These are phyloP conservation scores for Drosophila pachea DNA, from an alignment of 1,140 invertebrate genomes.

Conservation along the genomic window DNA sequence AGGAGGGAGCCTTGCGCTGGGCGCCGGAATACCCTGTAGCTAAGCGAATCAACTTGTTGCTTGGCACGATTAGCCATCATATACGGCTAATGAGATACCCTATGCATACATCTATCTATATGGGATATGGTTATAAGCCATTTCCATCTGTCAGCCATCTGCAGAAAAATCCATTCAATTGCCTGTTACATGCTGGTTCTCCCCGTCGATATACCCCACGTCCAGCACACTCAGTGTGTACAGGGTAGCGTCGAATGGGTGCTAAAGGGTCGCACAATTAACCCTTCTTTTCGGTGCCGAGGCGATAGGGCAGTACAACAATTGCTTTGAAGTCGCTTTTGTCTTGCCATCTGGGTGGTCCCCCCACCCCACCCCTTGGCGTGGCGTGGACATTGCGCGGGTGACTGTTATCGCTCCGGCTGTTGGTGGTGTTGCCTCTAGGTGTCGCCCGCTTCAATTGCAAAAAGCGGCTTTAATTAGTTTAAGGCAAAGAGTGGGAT, in stretches of 20 bases:
- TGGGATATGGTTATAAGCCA: too few species aligned
- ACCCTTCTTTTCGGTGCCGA: slow-evolving; percentile 46
- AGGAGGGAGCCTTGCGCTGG: too few species aligned
- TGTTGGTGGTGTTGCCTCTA: slow-evolving; percentile 10
- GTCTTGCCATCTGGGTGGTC: slow-evolving; percentile 1
- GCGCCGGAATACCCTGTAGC: too few species aligned
- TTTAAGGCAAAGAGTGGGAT: slow-evolving; percentile 51
- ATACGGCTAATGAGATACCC: neutral
- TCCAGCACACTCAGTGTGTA: neutral
- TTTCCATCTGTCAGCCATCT: too few species aligned
- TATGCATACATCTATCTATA: neutral
- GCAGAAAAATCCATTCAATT: too few species aligned
- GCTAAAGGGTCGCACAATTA: slow-evolving; percentile 55
- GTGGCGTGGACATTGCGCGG: neutral
- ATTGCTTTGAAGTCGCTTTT: slow-evolving; percentile 48
- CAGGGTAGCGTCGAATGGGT: slow-evolving; percentile 1
- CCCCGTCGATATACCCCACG: neutral
- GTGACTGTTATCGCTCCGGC: neutral
- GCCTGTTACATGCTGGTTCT: neutral
- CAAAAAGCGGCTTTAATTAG: slow-evolving; percentile 63
- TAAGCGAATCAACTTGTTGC: too few species aligned
- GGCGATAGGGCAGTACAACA: slow-evolving; percentile 39
- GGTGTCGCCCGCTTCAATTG: slow-evolving; percentile 29
- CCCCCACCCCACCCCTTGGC: neutral
- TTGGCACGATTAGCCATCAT: neutral